Base-by-base conservation (phyloP, 35 echinoderm and acorn worm species). In the Stichopus chloronotus region DNA sequence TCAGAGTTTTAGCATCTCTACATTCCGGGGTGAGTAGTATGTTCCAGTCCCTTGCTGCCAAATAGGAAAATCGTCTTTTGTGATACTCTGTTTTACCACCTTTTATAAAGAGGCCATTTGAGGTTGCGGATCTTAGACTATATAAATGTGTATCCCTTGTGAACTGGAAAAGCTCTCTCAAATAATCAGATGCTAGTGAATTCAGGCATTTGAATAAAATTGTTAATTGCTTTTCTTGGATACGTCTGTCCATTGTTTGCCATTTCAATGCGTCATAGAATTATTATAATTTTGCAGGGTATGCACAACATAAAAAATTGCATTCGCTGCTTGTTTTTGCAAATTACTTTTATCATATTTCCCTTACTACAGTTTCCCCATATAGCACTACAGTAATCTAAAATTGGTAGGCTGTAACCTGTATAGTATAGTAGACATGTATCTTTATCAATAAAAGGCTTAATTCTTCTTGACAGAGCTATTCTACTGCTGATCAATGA, bases 401-500 rank as follows among this genome's bases (percentile, higher is more conserved):
- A 83, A 22, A 53, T 83, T 83, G 80, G 80, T 16, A 83, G 5
- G 54, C 1, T 43, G 17, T 83, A 83, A 5, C 80, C 80, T 83
- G 25, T 52, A 43, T 68, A 9, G 8, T 68, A 8, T 68, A 83
- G 54, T 83, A 2, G 5, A 83, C 80, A 83, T 53, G 54, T 83
- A 53, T 52, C 25, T 83, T 8, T 83, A 43, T 83, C 80, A 83
- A 83, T 83, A 16, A 53, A 83, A 9, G 80, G 80, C 24, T 83
- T 83, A 16, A 83, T 83, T 56, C 54, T 83, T 43, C 1, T 83
- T 83, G 52, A 83, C 5, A 83, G 80, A 83, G 80, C 80, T 83
- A 83, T 83, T 22, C 80, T 83, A 4, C 80, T 83, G 17, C 24
- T 6, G 24, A 83, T 43, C 17, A 83, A 43, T 56, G 25, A 53